phyloP scores from a whole-genome alignment of 2,888 invertebrate species.

The Lasioglossum figueresi region DNA sequence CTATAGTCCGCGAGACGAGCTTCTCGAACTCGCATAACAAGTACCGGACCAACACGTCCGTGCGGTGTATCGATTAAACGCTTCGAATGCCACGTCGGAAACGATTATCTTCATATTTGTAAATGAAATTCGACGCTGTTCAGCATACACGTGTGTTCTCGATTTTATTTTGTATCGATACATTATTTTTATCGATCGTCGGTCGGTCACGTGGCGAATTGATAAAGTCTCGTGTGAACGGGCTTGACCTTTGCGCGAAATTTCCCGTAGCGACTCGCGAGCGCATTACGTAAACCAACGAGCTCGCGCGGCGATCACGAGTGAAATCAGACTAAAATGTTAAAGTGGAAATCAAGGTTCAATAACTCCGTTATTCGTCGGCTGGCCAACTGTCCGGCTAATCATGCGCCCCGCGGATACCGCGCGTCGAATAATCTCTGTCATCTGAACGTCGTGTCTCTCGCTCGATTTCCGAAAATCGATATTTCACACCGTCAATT shows the following conservation, averaged over 20 bases:
- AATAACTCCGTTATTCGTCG: slow-evolving; percentile 66
- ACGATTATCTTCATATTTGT: background rate
- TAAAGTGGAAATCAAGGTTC: slow-evolving; percentile 73
- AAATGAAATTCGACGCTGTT: too few species aligned
- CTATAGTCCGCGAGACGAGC: slow-evolving; percentile 31
- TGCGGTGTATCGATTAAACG: background rate
- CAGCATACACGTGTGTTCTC: too few species aligned
- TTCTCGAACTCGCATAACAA: slow-evolving; percentile 36
- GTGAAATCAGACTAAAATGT: slow-evolving; percentile 70
- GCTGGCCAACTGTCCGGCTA: slow-evolving; percentile 13
- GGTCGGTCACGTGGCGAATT: background rate
- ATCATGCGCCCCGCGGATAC: background rate
- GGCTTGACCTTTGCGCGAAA: slow-evolving; percentile 29
- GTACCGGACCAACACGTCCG: background rate
- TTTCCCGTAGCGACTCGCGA: background rate
- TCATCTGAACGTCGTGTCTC: background rate
- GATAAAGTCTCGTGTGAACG: slow-evolving; percentile 6
- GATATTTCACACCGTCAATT: too few species aligned
- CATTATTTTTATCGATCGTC: background rate
- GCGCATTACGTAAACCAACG: slow-evolving; percentile 59
- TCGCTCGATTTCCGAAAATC: background rate
- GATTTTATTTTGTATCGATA: background rate
- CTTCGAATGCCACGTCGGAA: too few species aligned
- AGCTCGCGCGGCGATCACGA: slow-evolving; percentile 50
- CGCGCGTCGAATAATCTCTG: background rate